phyloP scores from a whole-genome alignment of 2,888 invertebrate species.

The Marronus borbonicus region DNA sequence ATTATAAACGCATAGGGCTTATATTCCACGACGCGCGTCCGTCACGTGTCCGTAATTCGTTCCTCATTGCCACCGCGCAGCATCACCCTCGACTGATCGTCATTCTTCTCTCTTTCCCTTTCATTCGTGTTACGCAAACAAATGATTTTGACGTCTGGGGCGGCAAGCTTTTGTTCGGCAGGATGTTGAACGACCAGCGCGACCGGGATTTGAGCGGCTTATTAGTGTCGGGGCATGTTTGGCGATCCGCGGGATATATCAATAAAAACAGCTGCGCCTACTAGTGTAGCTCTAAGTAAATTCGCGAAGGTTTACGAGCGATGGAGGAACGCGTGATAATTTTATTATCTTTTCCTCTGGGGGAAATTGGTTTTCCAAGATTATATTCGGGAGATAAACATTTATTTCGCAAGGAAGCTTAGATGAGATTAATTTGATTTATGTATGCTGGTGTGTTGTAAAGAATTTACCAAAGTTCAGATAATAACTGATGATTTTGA shows the following conservation, averaged over 20 bases:
- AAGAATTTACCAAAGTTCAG: too few species aligned
- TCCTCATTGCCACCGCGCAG: conserved; percentile 28
- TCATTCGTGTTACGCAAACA: conserved; percentile 29
- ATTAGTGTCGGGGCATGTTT: conserved; percentile 20
- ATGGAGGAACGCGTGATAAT: neutral
- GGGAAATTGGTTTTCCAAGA: neutral
- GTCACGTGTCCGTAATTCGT: conserved; percentile 39
- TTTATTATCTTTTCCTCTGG: neutral
- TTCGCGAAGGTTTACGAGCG: conserved; percentile 11
- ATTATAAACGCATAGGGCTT: conserved; percentile 28
- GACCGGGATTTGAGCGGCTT: conserved; percentile 2
- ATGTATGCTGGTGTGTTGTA: too few species aligned
- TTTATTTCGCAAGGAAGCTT: too few species aligned
- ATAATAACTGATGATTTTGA: too few species aligned
- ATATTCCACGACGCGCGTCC: conserved; percentile 1
- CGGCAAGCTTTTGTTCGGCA: conserved; percentile 15
- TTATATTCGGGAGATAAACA: neutral
- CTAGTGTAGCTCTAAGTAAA: neutral
- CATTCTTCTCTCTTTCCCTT: neutral
- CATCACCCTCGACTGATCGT: neutral
- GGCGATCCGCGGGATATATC: conserved; percentile 1
- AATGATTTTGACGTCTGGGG: conserved; percentile 2
- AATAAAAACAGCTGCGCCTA: conserved; percentile 10
- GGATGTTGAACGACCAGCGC: neutral
- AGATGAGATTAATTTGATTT: too few species aligned